A percentile compares a stretch with the other conserved stretches of the same genome.
Conservation (phyloP, 2,797 vertebrate genomes). For the Rhinophrynus dorsalis region DNA sequence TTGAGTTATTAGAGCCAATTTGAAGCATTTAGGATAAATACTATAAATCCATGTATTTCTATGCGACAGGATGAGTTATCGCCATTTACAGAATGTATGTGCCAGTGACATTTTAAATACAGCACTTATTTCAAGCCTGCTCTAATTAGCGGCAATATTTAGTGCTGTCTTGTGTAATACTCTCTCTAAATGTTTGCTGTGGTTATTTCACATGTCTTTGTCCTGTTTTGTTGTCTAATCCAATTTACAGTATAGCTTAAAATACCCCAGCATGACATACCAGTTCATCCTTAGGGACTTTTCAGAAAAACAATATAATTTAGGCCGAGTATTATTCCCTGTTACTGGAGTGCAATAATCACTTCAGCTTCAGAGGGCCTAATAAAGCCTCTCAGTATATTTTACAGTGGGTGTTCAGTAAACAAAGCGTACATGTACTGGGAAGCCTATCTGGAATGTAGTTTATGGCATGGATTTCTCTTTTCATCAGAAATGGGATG, state of each 20-base stretch:
- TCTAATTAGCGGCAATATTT: slow-evolving; percentile 25
- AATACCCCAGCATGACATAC: neutral
- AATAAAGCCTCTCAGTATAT: no score
- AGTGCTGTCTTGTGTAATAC: neutral
- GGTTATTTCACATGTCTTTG: slow-evolving; percentile 4
- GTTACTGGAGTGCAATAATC: no score
- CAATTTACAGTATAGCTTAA: slow-evolving; percentile 9
- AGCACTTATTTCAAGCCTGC: slow-evolving; percentile 18
- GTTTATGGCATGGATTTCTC: no score
- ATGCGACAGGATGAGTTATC: slow-evolving; percentile 7
- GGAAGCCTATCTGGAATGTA: no score
- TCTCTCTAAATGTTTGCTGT: neutral
- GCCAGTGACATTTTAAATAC: slow-evolving; percentile 13
- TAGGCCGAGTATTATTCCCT: no score
- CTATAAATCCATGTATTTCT: neutral
- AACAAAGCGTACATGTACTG: no score
- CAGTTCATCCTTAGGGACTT: neutral
- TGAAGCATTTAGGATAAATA: slow-evolving; percentile 16
- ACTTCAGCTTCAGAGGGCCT: no score
- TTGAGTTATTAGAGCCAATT: slow-evolving; percentile 31
- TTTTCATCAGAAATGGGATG: no score
- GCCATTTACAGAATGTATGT: slow-evolving; percentile 20
- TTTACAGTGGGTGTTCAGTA: no score
- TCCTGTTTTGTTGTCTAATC: slow-evolving; percentile 26
- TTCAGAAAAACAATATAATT: neutral